A percentile compares a stretch with the other conserved stretches of the same genome.
Conservation (phyloP, 2,888 invertebrate species). For the Tryphoninae sp. region DNA sequence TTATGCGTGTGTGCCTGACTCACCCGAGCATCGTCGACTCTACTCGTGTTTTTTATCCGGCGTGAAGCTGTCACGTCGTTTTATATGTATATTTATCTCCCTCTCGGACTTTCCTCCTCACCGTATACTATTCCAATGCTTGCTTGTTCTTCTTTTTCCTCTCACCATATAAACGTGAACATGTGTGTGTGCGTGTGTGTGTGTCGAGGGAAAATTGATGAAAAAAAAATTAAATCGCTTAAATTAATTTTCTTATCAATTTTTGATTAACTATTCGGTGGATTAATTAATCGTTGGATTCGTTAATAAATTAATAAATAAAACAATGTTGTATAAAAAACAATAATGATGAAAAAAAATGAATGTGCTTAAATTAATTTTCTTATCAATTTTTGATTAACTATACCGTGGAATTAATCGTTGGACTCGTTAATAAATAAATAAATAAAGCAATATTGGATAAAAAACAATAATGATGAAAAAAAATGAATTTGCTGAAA, state of each 20-base stretch:
- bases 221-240: neutral
- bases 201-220: no score
- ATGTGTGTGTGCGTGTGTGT: neutral
- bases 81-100: slow-evolving; percentile 77
- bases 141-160: slow-evolving; percentile 62
- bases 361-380: neutral
- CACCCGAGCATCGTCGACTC: slow-evolving; percentile 9
- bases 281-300: neutral
- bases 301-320: neutral
- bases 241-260: neutral
- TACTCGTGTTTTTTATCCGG: slow-evolving; percentile 70
- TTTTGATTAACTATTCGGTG: neutral
- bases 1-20: slow-evolving; percentile 51
- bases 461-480: no score
- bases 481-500: neutral
- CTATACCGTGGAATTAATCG: neutral
- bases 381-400: neutral
- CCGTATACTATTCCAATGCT: slow-evolving; percentile 62
- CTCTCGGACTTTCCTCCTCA: slow-evolving; percentile 56
- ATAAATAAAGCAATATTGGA: neutral
- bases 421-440: neutral
- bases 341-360: neutral
- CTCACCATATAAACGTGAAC: slow-evolving; percentile 12
- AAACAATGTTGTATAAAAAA: neutral
- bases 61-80: slow-evolving; percentile 76